phyloP scores from a whole-genome alignment of 2,888 invertebrate species.

The Drepanosiphum platanoidis region DNA sequence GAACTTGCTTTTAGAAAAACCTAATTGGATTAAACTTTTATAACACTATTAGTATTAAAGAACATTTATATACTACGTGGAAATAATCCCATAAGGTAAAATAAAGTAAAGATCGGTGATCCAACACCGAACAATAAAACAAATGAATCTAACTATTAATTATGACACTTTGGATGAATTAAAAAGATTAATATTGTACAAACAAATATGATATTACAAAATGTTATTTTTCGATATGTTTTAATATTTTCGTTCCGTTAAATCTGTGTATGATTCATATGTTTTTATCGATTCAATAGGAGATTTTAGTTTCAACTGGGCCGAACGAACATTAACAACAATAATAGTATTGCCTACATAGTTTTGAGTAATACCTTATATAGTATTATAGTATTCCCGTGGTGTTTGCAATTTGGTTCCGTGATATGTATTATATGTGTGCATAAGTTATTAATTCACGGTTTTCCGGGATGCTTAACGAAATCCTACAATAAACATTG shows the following conservation, averaged over 20 bases:
- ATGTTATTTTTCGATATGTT: background rate
- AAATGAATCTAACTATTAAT: background rate
- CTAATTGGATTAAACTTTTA: too few species aligned
- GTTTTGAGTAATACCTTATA: background rate
- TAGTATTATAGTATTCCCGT: background rate
- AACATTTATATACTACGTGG: background rate
- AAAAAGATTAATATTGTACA: background rate
- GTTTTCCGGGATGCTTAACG: slow-evolving; percentile 21
- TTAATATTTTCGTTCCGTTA: too few species aligned
- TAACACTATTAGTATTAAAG: too few species aligned
- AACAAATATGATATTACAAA: background rate
- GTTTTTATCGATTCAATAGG: too few species aligned
- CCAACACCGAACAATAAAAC: background rate
- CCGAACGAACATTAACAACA: too few species aligned
- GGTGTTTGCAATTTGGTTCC: background rate
- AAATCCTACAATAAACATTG: slow-evolving; percentile 22
- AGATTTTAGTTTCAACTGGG: too few species aligned
- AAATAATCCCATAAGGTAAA: background rate
- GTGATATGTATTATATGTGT: background rate
- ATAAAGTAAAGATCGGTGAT: background rate
- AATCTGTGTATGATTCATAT: too few species aligned
- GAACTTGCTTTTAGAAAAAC: too few species aligned
- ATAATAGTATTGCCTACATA: background rate
- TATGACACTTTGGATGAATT: background rate
- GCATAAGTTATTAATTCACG: slow-evolving; percentile 19